A percentile compares a stretch with the other conserved stretches of the same genome.
phyloP scores from a whole-genome alignment of 2,797 vertebrate genomes.

The Xyrichtys novacula region DNA sequence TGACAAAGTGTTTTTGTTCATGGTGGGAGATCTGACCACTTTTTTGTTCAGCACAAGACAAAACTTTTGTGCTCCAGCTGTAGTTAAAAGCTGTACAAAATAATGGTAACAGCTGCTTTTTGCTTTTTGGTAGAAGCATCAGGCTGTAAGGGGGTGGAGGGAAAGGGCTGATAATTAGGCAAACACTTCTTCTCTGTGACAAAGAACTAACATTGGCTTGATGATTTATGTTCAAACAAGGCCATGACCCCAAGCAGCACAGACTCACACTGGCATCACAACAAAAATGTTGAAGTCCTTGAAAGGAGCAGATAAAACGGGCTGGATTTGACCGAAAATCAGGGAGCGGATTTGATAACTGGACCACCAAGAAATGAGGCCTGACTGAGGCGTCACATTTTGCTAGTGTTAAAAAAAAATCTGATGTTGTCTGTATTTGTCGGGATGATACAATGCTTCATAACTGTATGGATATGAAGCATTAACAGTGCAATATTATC shows the following conservation, averaged over 20 bases:
- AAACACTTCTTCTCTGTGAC: constrained; percentile 22
- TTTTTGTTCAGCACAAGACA: constrained; percentile 17
- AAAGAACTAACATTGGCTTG: constrained; percentile 33
- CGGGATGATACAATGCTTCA: constrained; percentile 10
- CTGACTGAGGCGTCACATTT: constrained; percentile 6
- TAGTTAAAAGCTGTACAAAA: constrained; percentile 1
- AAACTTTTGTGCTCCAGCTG: constrained; percentile 14
- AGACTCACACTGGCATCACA: constrained; percentile 27
- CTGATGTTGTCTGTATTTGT: constrained; percentile 8
- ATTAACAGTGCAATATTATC: too few species aligned
- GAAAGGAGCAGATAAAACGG: constrained; percentile 10
- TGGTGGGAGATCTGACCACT: constrained; percentile 21
- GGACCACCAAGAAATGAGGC: constrained; percentile 1
- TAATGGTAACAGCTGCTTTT: constrained; percentile 6
- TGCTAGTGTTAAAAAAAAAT: constrained; percentile 6
- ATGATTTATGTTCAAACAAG: constrained; percentile 44
- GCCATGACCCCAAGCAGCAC: constrained; percentile 11
- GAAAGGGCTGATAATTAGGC: constrained; percentile 38
- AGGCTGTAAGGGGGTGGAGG: neutral
- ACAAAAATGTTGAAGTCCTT: constrained; percentile 39
- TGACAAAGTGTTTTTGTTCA: constrained; percentile 8
- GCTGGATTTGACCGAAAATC: constrained; percentile 30
- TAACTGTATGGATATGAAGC: too few species aligned
- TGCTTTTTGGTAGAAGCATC: neutral
- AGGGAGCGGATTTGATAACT: constrained; percentile 11